Conservation (phyloP, 2,113 vertebrate genomes). For the Amazona guildingii region DNA sequence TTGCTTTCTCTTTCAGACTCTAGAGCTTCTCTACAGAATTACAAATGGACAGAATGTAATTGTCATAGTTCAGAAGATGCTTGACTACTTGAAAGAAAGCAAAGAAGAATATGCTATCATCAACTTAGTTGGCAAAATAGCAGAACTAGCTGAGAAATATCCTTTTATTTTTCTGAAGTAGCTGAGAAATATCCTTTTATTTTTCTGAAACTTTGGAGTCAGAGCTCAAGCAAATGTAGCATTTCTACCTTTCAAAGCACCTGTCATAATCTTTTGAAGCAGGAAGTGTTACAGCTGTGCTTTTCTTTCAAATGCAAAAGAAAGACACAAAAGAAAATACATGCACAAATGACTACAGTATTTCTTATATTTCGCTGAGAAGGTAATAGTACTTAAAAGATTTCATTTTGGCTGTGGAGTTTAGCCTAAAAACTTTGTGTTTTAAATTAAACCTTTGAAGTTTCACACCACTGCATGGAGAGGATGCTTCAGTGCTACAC, state of each 20-base stretch:
- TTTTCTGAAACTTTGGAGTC: background rate
- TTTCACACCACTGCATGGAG: background rate
- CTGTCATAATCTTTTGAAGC: background rate
- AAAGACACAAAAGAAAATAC: background rate
- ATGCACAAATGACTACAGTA: background rate
- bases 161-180: conserved; percentile 76
- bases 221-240: background rate
- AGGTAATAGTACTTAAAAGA: background rate
- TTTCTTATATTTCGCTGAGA: background rate
- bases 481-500: background rate
- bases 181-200: conserved; percentile 91
- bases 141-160: conserved; percentile 98
- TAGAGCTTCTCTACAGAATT: conserved; percentile 95
- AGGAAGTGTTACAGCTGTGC: background rate
- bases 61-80: conserved; percentile 95
- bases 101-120: conserved; percentile 89
- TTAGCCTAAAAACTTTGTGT: background rate
- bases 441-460: background rate
- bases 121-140: conserved; percentile 89
- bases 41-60: conserved; percentile 92
- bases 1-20: conserved; percentile 79
- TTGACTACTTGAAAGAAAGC: conserved; percentile 87
- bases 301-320: background rate
- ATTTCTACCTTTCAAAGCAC: background rate
- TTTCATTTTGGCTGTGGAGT: background rate